Percentiles rank a stretch among this genome's conserved stretches.
Conservation (phyloP, 2,888 invertebrate species). For the Schizotus pectinicornis region DNA sequence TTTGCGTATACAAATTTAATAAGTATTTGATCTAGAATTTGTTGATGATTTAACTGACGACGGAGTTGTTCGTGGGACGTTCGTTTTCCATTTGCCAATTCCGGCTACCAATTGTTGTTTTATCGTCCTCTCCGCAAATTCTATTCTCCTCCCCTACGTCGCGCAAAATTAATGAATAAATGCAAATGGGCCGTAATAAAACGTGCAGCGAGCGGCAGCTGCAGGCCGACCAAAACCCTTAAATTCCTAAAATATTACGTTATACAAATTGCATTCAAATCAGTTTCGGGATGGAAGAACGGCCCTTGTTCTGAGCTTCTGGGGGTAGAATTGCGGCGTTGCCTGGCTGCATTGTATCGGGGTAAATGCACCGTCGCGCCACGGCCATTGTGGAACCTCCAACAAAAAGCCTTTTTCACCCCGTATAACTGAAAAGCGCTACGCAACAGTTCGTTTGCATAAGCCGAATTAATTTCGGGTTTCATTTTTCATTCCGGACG, state of each 20-base stretch:
- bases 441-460: too few species aligned
- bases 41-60: too few species aligned
- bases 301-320: constrained; percentile 13
- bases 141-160: constrained; percentile 11
- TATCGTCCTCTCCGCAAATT: constrained; percentile 1
- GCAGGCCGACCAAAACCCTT: constrained; percentile 36
- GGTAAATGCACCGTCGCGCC: constrained; percentile 19
- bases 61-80: too few species aligned
- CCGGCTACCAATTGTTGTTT: too few species aligned
- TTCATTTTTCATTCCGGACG: too few species aligned
- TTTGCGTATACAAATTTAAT: too few species aligned
- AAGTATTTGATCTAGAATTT: too few species aligned
- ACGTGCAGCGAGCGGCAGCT: constrained; percentile 29
- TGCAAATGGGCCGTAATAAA: constrained; percentile 9
- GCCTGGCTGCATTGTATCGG: constrained; percentile 23
- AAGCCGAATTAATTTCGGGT: too few species aligned
- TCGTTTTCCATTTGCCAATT: too few species aligned
- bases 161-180: constrained; percentile 4
- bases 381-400: background rate
- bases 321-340: constrained; percentile 32
- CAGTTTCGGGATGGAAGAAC: constrained; percentile 32
- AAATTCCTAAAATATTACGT: constrained; percentile 44
- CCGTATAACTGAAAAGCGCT: too few species aligned
- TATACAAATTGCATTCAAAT: constrained; percentile 53
- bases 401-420: constrained; percentile 8